Percentiles rank a stretch among this genome's conserved stretches.
Evolutionary conservation across 2,797 vertebrate genomes (phyloP).

Genomic region (Neosilurus hyrtlii): DNA sequence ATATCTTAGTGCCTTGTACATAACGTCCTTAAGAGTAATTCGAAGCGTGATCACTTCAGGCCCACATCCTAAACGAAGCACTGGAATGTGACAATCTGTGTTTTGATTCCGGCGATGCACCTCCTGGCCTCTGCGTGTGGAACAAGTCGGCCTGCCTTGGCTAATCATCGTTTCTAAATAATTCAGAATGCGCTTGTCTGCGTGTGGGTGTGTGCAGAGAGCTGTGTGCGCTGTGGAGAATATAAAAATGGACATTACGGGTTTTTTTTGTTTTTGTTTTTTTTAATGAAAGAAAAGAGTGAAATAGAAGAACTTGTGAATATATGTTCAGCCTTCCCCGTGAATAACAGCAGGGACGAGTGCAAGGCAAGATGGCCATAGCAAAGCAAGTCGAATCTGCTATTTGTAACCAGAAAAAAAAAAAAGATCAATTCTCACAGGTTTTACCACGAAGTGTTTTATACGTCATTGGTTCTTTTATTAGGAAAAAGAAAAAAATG

Average conservation of each 20-base stretch:
- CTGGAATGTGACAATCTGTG: neutral
- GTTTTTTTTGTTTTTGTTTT: neutral
- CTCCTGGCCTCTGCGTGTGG: conserved; percentile 12
- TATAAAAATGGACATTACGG: neutral
- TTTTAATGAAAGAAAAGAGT: neutral
- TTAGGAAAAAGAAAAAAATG: neutral
- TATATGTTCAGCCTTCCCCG: neutral
- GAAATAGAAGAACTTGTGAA: neutral
- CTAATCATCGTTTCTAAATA: conserved; percentile 25
- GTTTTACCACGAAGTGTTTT: neutral
- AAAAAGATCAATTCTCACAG: neutral
- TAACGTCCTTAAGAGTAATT: neutral
- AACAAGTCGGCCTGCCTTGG: neutral
- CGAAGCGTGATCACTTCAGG: neutral
- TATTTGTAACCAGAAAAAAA: no score
- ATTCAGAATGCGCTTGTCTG: conserved; percentile 13
- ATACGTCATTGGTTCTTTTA: neutral
- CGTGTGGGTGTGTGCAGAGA: conserved; percentile 5
- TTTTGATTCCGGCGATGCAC: conserved; percentile 17
- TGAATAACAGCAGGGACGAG: neutral
- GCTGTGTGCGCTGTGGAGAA: neutral
- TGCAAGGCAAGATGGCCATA: neutral
- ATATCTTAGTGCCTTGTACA: neutral
- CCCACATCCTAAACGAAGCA: neutral
- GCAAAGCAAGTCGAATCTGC: neutral